Base-by-base conservation (phyloP, 2,888 invertebrate genomes). In the Cephus sareptanus region DNA sequence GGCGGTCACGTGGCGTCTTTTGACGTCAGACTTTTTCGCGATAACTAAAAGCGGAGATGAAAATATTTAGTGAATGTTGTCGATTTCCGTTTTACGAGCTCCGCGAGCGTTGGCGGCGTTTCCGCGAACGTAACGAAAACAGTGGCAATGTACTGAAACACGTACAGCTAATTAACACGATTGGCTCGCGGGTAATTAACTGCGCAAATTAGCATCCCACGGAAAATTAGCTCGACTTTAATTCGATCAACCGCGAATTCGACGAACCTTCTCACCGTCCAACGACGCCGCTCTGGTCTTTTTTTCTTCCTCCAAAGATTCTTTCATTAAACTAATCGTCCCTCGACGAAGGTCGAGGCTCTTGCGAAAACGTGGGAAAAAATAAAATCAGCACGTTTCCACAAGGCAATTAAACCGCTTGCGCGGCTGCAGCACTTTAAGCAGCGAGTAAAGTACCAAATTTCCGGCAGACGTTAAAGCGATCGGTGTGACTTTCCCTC, bases 161-260 rank as follows among this genome's bases (percentile, higher is more conserved):
- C 56, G 56, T 79, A 82, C 79, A 83, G 84, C 84, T 83, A 84
- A 86, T 86, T 85, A 84, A 83, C 80, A 79, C 83, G 81, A 84
- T 85, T 84, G 83, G 82, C 83, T 83, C 82, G 80, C 81, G 81
- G 83, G 80, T 82, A 82, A 85, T 85, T 84, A 82, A 82, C 83
- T 83, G 75, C 79, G 79, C 82, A 81, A 86, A 85, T 80, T 79
- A 82, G 79, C 76, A 79, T 79, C 76, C 75, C 73, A 74, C 34
- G 81, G 30, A 40, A 69, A 76, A 77, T 77, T 79, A 76, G 56
- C 75, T 77, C 71, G 77, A 74, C 56, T 56, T 56, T 56, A 1
- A 56, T 23, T 15, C 56, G 56, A 56, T 56, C 23, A 56, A 23
- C 23, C 56, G 23, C 56, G 23, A 56, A 56, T 56, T 56, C 56